These are phyloP conservation scores for Margaritifera margaritifera DNA, from an alignment of 2,888 invertebrate species.

Conservation along the genomic window DNA sequence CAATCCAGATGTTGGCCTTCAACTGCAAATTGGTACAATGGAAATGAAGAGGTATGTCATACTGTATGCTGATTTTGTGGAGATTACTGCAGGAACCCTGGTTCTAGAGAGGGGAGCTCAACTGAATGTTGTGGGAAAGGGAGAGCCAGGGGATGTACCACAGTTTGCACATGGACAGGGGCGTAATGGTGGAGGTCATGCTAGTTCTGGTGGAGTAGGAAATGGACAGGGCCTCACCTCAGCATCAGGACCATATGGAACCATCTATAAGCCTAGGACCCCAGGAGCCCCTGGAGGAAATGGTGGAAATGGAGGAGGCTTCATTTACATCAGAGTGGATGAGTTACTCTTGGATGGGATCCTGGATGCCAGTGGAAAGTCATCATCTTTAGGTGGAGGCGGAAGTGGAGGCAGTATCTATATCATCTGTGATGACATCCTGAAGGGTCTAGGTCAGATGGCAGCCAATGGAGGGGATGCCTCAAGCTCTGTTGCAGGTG, in stretches of 20 bases:
- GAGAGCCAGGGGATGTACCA: slow-evolving; percentile 22
- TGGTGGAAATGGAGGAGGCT: slow-evolving; percentile 50
- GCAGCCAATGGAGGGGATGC: slow-evolving; percentile 49
- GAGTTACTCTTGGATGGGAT: slow-evolving; percentile 53
- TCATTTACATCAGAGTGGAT: slow-evolving; percentile 40
- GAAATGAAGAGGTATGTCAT: slow-evolving; percentile 55
- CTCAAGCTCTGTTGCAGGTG: slow-evolving; percentile 34
- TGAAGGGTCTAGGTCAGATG: slow-evolving; percentile 52
- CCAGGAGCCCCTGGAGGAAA: slow-evolving; percentile 47
- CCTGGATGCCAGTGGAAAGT: slow-evolving; percentile 46
- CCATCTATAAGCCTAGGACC: slow-evolving; percentile 44
- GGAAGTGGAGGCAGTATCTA: slow-evolving; percentile 61
- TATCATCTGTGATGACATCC: slow-evolving; percentile 27
- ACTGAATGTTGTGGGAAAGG: slow-evolving; percentile 44
- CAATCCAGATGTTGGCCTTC: slow-evolving; percentile 36
- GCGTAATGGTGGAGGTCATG: slow-evolving; percentile 49
- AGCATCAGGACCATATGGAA: slow-evolving; percentile 49
- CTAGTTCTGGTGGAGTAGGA: slow-evolving; percentile 54
- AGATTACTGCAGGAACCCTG: slow-evolving; percentile 42
- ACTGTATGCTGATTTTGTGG: slow-evolving; percentile 45
- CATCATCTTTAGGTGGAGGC: slow-evolving; percentile 37
- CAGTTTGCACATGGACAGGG: slow-evolving; percentile 27
- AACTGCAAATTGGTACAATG: slow-evolving; percentile 40
- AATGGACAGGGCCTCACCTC: slow-evolving; percentile 7
- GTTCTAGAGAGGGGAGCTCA: slow-evolving; percentile 53